Evolutionary conservation across 2,888 invertebrate genomes (phyloP), one percentile per base, ranked within the genome.

Genomic region (Polyploca ridens): DNA sequence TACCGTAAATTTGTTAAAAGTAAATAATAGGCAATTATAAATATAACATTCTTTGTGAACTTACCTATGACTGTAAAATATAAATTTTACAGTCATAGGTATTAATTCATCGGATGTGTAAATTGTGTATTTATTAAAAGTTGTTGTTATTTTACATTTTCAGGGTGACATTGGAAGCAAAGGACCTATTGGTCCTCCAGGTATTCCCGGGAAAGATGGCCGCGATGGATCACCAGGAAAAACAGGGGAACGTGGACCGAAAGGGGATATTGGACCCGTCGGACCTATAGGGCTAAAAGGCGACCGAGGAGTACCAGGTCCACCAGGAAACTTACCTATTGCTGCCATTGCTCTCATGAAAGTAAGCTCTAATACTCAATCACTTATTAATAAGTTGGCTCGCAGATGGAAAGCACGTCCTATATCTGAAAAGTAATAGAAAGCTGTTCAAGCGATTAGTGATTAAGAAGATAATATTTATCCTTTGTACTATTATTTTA

Each of bases 131-230:
- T 27, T 27, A 27, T 27, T 16, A 10, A 35, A 59, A 46, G 19
- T 63, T 7, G 1, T 6, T 35, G 0, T 6, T 35, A 35, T 35
- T 35, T 10, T 38, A 8, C 8, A 38, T 38, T 13, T 41, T 41
- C 87, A 95, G 77, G 98, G 98, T 63, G 94, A 94, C 69, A 94
- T 94, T 64, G 98, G 98, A 62, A 96, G 97, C 6, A 90, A 95
- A 66, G 97, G 97, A 19, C 81, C 89, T 54, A 94, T 94, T 1
- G 97, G 97, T 5, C 85, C 89, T 14, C 64, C 66, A 41, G 92
- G 92, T 13, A 62, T 62, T 10, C 68, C 73, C 0, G 92, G 91
- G 0, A 67, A 65, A 33, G 75, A 85, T 66, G 92, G 92, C 33
- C 90, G 93, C 10, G 87, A 93, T 57, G 98, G 98, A 63, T 80